Conservation (phyloP, 2,113 vertebrate species). For the Raphicerus campestris region DNA sequence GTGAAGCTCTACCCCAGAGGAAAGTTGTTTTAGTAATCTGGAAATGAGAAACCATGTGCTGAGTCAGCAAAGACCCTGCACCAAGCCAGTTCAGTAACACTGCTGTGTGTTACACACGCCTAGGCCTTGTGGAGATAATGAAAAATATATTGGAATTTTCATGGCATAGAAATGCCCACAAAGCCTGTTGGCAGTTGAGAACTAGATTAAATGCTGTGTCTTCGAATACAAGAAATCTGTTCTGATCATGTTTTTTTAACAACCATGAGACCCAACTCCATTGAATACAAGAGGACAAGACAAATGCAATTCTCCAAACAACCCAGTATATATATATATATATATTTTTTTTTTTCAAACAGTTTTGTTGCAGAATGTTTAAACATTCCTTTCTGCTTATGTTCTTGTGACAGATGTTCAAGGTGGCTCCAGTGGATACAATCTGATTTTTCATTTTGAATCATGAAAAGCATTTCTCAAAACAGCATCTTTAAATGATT, state of each 20-base stretch:
- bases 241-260: background rate
- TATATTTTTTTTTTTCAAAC: too few species aligned
- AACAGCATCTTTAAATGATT: slow-evolving; percentile 39
- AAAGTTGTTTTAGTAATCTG: slow-evolving; percentile 81
- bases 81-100: slow-evolving; percentile 57
- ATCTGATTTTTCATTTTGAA: slow-evolving; percentile 48
- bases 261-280: slow-evolving; percentile 2
- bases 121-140: slow-evolving; percentile 68
- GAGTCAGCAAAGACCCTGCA: slow-evolving; percentile 72
- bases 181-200: slow-evolving; percentile 17
- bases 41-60: slow-evolving; percentile 77
- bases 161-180: slow-evolving; percentile 33
- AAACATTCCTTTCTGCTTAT: slow-evolving; percentile 31
- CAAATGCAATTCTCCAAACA: slow-evolving; percentile 26
- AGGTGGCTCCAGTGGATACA: background rate
- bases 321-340: background rate
- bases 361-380: background rate
- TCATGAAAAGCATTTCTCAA: slow-evolving; percentile 62
- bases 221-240: slow-evolving; percentile 29
- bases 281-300: slow-evolving; percentile 31
- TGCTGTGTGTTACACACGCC: slow-evolving; percentile 61
- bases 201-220: slow-evolving; percentile 47
- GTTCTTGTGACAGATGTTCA: slow-evolving; percentile 8
- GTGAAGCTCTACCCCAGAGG: slow-evolving; percentile 70
- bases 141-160: slow-evolving; percentile 60